Conservation (phyloP, 2,888 invertebrate genomes). For the Volucella bombylans region DNA sequence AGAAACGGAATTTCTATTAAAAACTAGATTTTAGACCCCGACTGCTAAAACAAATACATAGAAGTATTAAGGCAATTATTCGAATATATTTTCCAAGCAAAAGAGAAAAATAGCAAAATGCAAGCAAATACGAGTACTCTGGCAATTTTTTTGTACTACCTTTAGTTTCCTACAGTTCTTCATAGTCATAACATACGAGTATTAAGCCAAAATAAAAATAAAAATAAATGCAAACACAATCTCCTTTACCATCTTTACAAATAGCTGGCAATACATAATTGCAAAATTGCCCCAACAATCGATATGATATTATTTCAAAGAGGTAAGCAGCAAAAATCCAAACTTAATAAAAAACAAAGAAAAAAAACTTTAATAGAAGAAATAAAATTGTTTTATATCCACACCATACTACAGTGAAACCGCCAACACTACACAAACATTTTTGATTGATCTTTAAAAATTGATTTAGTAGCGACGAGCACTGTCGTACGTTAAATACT, state of each 20-base stretch:
- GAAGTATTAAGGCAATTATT: too few species aligned
- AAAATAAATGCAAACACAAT: too few species aligned
- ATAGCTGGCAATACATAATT: not conserved
- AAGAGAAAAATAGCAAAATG: too few species aligned
- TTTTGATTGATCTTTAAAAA: constrained; percentile 29
- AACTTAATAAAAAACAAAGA: constrained; percentile 28
- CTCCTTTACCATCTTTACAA: constrained; percentile 31
- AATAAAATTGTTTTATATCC: constrained; percentile 5
- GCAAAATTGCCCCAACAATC: constrained; percentile 5
- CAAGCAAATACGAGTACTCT: too few species aligned
- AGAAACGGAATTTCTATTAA: too few species aligned
- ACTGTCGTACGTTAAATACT: constrained; percentile 59
- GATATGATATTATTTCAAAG: constrained; percentile 20
- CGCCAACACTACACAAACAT: constrained; percentile 58
- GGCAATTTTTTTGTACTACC: too few species aligned
- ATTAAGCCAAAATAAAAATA: too few species aligned
- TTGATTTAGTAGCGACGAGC: constrained; percentile 37
- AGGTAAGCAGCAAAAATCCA: constrained; percentile 38
- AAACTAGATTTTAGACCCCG: too few species aligned
- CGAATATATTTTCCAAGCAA: too few species aligned
- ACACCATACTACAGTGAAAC: constrained; percentile 59
- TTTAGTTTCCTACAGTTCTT: too few species aligned
- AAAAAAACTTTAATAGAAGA: not conserved
- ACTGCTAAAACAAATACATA: too few species aligned
- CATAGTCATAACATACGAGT: too few species aligned